Evolutionary conservation across 2,113 vertebrate species (phyloP).

Genomic region (Plectropomus leopardus): DNA sequence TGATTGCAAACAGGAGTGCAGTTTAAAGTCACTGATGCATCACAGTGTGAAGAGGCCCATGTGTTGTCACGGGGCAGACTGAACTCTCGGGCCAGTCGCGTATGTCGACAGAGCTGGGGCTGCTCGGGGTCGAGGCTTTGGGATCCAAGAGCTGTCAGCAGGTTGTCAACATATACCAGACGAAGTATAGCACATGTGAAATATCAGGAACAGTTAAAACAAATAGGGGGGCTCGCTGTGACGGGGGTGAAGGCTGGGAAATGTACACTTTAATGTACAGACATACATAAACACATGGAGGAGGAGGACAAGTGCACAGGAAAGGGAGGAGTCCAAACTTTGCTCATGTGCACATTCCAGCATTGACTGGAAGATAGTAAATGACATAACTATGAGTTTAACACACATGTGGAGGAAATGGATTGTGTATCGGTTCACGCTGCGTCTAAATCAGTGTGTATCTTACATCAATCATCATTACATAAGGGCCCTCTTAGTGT

Average conservation of each 20-base stretch:
- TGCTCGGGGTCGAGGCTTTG: conserved; percentile 10
- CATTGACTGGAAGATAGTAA: not conserved
- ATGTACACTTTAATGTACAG: conserved; percentile 63
- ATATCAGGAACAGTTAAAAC: conserved; percentile 74
- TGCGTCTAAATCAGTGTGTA: conserved; percentile 1
- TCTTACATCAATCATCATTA: conserved; percentile 7
- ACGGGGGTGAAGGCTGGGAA: conserved; percentile 63
- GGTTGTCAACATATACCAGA: conserved; percentile 69
- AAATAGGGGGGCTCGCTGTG: conserved; percentile 63
- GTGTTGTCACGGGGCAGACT: conserved; percentile 20
- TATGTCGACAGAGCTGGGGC: conserved; percentile 15
- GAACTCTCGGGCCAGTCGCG: conserved; percentile 5
- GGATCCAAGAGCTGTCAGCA: conserved; percentile 64
- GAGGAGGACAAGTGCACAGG: not conserved
- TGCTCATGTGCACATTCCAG: not conserved
- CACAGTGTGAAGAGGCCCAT: conserved; percentile 3
- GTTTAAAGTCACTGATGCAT: conserved; percentile 37
- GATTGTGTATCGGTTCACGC: not conserved
- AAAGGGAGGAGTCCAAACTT: not conserved
- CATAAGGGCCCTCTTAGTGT: not conserved
- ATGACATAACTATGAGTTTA: conserved; percentile 8
- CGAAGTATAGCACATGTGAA: conserved; percentile 77
- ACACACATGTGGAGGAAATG: conserved; percentile 17
- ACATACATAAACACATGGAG: conserved; percentile 3
- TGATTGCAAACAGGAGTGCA: conserved; percentile 22